phyloP scores from a whole-genome alignment of 2,888 invertebrate species.

The Alloplasta piceator region DNA sequence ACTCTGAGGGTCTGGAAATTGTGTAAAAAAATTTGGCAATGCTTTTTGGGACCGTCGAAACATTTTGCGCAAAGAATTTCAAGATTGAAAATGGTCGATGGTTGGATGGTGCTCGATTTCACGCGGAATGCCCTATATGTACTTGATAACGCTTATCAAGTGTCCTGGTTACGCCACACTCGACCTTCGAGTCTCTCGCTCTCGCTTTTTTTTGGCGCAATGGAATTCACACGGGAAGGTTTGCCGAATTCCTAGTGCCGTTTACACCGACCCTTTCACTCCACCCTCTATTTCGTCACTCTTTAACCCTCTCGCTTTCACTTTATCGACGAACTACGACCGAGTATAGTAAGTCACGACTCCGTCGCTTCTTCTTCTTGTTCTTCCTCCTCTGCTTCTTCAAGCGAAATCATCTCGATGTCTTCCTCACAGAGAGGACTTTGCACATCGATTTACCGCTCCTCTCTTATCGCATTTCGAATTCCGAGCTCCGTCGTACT shows the following conservation, averaged over 20 bases:
- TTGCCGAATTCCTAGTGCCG: conserved; percentile 47
- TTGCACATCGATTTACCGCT: no score
- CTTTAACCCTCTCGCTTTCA: conserved; percentile 57
- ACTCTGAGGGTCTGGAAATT: no score
- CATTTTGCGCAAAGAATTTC: no score
- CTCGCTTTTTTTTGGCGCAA: conserved; percentile 21
- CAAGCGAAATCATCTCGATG: no score
- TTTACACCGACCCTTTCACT: neutral
- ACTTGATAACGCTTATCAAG: conserved; percentile 63
- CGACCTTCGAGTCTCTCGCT: conserved; percentile 56
- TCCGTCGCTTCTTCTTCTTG: conserved; percentile 11
- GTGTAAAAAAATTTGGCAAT: no score
- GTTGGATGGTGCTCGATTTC: no score
- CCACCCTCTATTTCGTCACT: conserved; percentile 11
- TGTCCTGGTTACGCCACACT: conserved; percentile 62
- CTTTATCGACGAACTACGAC: conserved; percentile 54
- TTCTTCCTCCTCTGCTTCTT: neutral
- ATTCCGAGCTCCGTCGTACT: no score
- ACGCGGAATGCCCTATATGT: conserved; percentile 14
- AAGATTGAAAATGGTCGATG: no score
- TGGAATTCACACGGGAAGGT: conserved; percentile 52
- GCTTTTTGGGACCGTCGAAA: no score
- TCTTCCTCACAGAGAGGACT: no score
- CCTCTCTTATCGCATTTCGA: no score
- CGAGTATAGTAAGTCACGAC: conserved; percentile 6